Evolutionary conservation across 2,113 vertebrate species (phyloP).

Genomic region (Nothoprocta pentlandii): DNA sequence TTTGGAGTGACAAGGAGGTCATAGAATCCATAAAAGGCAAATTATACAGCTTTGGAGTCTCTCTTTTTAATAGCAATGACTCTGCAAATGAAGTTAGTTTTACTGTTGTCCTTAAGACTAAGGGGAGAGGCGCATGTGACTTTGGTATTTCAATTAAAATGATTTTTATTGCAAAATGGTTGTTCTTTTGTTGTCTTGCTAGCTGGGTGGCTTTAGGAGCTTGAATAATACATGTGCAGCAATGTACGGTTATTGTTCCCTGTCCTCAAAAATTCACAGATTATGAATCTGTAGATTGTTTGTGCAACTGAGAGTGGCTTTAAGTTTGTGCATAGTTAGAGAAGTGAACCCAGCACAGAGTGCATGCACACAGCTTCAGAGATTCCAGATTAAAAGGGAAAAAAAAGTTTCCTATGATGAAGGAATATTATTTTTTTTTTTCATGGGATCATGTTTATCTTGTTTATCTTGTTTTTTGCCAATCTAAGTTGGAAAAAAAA

Average conservation of each 20-base stretch:
- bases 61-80: not conserved
- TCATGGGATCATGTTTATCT: not conserved
- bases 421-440: not conserved
- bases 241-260: not conserved
- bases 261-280: constrained; percentile 11
- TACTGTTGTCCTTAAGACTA: not conserved
- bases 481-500: not conserved
- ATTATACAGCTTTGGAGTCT: not conserved
- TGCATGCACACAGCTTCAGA: not conserved
- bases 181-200: constrained; percentile 30
- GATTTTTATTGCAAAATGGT: constrained; percentile 13
- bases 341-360: not conserved
- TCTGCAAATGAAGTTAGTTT: constrained; percentile 18
- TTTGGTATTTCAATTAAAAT: constrained; percentile 31
- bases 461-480: not conserved
- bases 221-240: not conserved
- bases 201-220: constrained; percentile 31
- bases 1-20: not conserved
- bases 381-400: not conserved
- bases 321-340: not conserved
- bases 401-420: not conserved
- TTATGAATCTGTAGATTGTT: constrained; percentile 6
- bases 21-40: not conserved
- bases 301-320: not conserved
- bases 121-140: not conserved